These are phyloP conservation scores for Myotis daubentonii DNA, from an alignment of 2,797 vertebrate species.

Conservation along the genomic window DNA sequence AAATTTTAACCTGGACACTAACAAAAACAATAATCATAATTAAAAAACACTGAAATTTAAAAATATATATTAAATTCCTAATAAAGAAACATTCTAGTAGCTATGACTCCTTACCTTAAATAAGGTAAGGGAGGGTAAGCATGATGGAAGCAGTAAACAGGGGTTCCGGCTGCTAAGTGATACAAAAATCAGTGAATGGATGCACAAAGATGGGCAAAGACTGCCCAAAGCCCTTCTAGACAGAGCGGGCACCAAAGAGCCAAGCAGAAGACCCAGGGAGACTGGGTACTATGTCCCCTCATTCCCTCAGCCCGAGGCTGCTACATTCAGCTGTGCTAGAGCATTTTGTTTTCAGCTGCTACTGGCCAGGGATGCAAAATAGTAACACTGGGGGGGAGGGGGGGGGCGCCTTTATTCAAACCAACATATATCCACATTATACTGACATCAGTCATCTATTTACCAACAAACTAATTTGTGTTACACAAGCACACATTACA, in stretches of 20 bases:
- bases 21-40: constrained; percentile 42
- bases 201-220: not conserved
- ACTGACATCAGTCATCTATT: not conserved
- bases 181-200: not conserved
- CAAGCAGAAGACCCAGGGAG: not conserved
- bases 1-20: constrained; percentile 21
- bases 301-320: not conserved
- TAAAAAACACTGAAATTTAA: not conserved
- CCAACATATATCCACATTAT: not conserved
- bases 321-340: not conserved
- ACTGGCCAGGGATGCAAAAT: not conserved
- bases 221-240: not conserved
- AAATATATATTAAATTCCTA: not conserved
- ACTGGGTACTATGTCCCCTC: not conserved
- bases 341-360: not conserved
- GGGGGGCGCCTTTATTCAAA: not conserved
- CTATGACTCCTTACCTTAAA: not conserved
- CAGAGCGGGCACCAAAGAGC: not conserved
- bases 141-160: not conserved
- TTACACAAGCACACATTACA: not conserved
- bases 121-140: not conserved
- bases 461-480: not conserved
- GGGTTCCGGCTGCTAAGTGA: not conserved
- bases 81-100: constrained; percentile 2
- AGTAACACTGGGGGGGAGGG: not conserved